phyloP scores from a whole-genome alignment of 2,888 invertebrate species.

The Tetragonisca angustula region DNA sequence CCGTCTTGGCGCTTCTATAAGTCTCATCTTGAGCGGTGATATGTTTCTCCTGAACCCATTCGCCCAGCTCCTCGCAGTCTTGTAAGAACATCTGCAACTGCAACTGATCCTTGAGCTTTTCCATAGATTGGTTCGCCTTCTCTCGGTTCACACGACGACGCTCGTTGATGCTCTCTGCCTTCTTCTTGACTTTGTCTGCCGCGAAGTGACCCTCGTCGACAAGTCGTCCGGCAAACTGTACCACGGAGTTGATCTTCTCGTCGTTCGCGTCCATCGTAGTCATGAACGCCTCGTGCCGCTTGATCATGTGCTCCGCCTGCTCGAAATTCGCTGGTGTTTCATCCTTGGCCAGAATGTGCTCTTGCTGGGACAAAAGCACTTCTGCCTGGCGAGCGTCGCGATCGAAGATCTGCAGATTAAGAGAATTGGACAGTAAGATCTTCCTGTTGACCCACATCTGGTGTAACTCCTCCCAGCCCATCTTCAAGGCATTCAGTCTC shows the following conservation, averaged over 20 bases:
- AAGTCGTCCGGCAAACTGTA: conserved; percentile 95
- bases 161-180: conserved; percentile 97
- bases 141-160: conserved; percentile 95
- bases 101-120: conserved; percentile 96
- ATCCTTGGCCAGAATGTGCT: conserved; percentile 98
- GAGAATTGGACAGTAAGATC: conserved; percentile 95
- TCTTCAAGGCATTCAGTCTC: conserved; percentile 97
- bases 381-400: conserved; percentile 99
- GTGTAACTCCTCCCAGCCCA: conserved; percentile 99
- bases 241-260: conserved; percentile 98
- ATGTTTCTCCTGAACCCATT: conserved; percentile 99
- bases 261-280: conserved; percentile 99
- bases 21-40: conserved; percentile 99
- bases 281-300: conserved; percentile 99
- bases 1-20: conserved; percentile 98
- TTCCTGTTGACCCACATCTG: conserved; percentile 99
- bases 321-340: conserved; percentile 97
- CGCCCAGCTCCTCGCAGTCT: conserved; percentile 97
- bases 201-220: conserved; percentile 98
- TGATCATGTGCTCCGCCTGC: conserved; percentile 98
- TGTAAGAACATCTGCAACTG: conserved; percentile 98
- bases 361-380: conserved; percentile 98
- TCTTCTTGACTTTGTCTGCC: conserved; percentile 97
- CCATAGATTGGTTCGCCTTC: conserved; percentile 95
- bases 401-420: conserved; percentile 97